Conservation (phyloP, 2,888 invertebrate genomes). For the Rhyacophila evoluta region DNA sequence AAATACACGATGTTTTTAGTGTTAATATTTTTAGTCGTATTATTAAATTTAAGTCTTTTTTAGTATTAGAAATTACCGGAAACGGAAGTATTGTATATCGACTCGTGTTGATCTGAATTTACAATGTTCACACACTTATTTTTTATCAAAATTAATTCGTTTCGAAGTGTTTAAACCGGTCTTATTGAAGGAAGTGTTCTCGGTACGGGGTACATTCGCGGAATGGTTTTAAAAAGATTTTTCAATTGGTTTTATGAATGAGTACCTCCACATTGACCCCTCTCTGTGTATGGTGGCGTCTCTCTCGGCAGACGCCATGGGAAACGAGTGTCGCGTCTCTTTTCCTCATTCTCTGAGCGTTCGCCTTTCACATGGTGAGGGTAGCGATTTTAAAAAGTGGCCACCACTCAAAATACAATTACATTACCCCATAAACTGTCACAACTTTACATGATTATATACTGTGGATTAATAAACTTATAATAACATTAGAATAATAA, state of each 20-base stretch:
- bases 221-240: neutral
- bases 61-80: neutral
- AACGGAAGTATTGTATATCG: too few species aligned
- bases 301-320: neutral
- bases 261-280: neutral
- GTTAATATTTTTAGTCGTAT: too few species aligned
- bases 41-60: too few species aligned
- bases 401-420: too few species aligned
- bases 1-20: too few species aligned
- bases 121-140: neutral
- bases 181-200: neutral
- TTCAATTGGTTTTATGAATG: neutral
- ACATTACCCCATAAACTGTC: too few species aligned
- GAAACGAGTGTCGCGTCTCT: neutral
- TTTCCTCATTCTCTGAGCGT: neutral
- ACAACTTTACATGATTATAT: too few species aligned
- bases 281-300: neutral
- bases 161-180: neutral
- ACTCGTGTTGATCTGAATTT: neutral
- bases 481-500: too few species aligned
- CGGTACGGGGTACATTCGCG: neutral
- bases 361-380: neutral
- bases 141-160: too few species aligned
- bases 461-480: too few species aligned
- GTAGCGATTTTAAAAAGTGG: neutral